phyloP scores from a whole-genome alignment of 2,113 vertebrate species.

The Ptilorrhoa leucosticta region DNA sequence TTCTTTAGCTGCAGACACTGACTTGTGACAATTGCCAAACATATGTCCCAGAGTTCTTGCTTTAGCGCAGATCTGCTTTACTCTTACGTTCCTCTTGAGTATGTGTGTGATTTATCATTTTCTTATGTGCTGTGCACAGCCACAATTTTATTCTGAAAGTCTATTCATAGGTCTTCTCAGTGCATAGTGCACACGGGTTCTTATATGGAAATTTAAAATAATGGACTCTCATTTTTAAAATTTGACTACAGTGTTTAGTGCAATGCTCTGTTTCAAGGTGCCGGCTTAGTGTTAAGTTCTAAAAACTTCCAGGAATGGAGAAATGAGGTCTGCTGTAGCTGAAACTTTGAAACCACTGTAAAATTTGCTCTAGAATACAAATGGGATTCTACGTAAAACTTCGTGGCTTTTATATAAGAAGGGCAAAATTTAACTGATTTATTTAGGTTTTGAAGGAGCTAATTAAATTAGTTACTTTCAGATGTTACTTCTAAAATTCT shows the following conservation, averaged over 20 bases:
- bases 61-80: not conserved
- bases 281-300: not conserved
- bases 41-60: not conserved
- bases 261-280: not conserved
- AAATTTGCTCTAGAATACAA: not conserved
- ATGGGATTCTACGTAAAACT: not conserved
- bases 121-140: not conserved
- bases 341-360: conserved; percentile 8
- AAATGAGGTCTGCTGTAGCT: not conserved
- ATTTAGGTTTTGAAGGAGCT: not conserved
- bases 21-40: not conserved
- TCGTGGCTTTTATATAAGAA: not conserved
- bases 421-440: not conserved
- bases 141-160: not conserved
- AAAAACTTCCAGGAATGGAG: not conserved
- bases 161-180: not conserved
- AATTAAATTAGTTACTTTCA: not conserved
- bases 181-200: not conserved
- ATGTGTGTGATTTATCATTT: not conserved
- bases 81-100: not conserved
- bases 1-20: not conserved
- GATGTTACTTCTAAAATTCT: not conserved
- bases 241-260: not conserved
- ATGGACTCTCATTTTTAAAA: not conserved
- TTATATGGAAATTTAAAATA: not conserved